phyloP scores from a whole-genome alignment of 2,888 invertebrate genomes.

The Eledona agricola region DNA sequence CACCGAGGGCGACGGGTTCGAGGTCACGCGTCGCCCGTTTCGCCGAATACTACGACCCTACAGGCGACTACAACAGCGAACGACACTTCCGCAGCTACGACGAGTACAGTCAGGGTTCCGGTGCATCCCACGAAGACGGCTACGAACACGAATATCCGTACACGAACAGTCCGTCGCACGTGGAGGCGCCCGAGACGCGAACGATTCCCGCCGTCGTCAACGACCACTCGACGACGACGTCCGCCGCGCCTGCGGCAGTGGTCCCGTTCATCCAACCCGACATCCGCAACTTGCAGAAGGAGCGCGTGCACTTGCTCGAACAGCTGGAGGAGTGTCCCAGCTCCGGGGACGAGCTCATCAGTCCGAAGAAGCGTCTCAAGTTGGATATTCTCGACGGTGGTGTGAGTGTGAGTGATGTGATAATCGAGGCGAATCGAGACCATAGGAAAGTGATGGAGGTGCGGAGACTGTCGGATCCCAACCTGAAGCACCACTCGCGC shows the following conservation, averaged over 20 bases:
- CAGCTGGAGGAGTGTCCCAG: slow-evolving; percentile 77
- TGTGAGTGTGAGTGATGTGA: slow-evolving; percentile 56
- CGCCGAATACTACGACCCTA: slow-evolving; percentile 53
- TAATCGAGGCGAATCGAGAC: slow-evolving; percentile 61
- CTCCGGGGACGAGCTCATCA: slow-evolving; percentile 73
- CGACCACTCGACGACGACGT: slow-evolving; percentile 53
- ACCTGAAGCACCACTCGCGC: slow-evolving; percentile 60
- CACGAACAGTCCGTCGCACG: slow-evolving; percentile 61
- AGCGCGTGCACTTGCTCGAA: slow-evolving; percentile 74
- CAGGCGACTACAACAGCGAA: slow-evolving; percentile 56
- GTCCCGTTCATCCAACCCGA: slow-evolving; percentile 64
- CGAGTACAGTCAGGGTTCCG: slow-evolving; percentile 77
- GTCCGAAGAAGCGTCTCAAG: slow-evolving; percentile 73
- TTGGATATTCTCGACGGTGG: slow-evolving; percentile 64
- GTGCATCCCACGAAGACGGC: slow-evolving; percentile 72
- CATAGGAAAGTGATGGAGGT: slow-evolving; percentile 64
- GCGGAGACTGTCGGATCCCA: slow-evolving; percentile 64
- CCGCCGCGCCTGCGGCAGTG: too few species aligned
- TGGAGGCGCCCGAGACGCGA: slow-evolving; percentile 56
- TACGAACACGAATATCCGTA: slow-evolving; percentile 62
- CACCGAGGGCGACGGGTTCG: slow-evolving; percentile 62
- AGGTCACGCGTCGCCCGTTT: slow-evolving; percentile 62
- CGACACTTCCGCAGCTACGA: slow-evolving; percentile 72
- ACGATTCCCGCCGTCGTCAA: slow-evolving; percentile 66
- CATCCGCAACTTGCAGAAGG: slow-evolving; percentile 73